Evolutionary conservation across 1,140 invertebrate species (phyloP), one percentile per base, ranked within the genome.

Genomic region (Cherax destructor): DNA sequence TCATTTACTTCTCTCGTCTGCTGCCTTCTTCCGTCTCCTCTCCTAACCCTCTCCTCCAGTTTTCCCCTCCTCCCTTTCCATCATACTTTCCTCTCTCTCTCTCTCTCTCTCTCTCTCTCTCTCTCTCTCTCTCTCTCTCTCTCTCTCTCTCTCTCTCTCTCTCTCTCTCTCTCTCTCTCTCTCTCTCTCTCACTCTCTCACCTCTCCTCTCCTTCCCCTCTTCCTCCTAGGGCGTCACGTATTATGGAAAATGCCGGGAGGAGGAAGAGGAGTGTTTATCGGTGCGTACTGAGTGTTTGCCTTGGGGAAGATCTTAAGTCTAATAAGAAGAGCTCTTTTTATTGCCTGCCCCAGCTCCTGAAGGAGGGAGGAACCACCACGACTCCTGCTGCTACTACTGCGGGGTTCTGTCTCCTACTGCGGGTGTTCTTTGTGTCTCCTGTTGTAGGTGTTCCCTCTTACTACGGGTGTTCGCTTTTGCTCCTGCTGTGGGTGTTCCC

Each of bases 301-400:
- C 79, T 81, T 81, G 79, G 79, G 79, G 79, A 21, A 81, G 56
- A 81, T 56, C 79, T 50, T 81, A 81, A 56, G 79, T 18, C 79
- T 81, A 81, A 81, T 81, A 81, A 81, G 50, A 81, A 50, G 50
- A 47, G 21, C 50, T 81, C 49, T 59, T 24, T 59, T 81, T 81
- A 81, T 81, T 81, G 79, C 50, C n/a, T 47, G 24, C 9, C 52
- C 56, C 56, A 52, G 13, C 41, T 13, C 4, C 11, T 21, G 56
- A 50, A 4, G 24, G 52, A 83, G 81, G 41, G 52, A 61, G 56
- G 30, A 83, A 56, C 52, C 52, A 56, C 9, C 9, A 1, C 6
- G 52, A 9, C 52, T 56, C 9, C 52, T 41, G 30, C 30, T 41
- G 30, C 30, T 41, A 41, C 30, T 41, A 2, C 30, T 41, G 30